Evolutionary conservation across 2,113 vertebrate genomes (phyloP).

Genomic region (Hemibagrus wyckioides): DNA sequence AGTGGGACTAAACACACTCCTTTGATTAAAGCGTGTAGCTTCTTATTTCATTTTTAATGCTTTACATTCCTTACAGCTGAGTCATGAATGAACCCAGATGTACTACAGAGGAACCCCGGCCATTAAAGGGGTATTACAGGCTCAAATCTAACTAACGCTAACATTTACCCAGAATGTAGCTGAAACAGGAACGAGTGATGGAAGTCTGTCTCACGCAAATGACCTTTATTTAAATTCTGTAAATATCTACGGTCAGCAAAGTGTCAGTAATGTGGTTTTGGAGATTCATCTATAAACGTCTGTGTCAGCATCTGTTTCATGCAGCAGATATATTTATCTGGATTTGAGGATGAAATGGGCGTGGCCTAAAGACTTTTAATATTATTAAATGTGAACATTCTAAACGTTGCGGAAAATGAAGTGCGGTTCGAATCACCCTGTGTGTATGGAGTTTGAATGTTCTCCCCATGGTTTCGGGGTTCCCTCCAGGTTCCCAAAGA

Average conservation of each 20-base stretch:
- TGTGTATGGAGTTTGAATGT: background rate
- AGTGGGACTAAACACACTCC: background rate
- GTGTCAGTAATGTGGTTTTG: background rate
- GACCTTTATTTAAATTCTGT: background rate
- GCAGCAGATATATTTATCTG: background rate
- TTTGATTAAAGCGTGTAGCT: background rate
- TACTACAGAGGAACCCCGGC: background rate
- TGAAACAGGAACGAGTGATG: background rate
- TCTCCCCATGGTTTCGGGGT: background rate
- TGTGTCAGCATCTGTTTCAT: background rate
- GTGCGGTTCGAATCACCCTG: no score
- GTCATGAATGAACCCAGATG: background rate
- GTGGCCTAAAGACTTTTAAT: background rate
- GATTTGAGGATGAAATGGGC: background rate
- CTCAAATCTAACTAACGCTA: background rate
- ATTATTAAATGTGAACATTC: background rate
- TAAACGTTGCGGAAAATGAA: no score
- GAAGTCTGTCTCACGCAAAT: background rate
- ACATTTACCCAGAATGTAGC: background rate
- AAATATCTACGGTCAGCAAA: background rate
- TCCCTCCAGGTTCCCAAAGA: no score
- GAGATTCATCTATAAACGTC: background rate
- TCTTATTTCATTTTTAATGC: background rate
- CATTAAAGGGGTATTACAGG: background rate
- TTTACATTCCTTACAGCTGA: constrained; percentile 26